Base-by-base conservation (phyloP, 1,140 invertebrate genomes). In the Papilio machaon region DNA sequence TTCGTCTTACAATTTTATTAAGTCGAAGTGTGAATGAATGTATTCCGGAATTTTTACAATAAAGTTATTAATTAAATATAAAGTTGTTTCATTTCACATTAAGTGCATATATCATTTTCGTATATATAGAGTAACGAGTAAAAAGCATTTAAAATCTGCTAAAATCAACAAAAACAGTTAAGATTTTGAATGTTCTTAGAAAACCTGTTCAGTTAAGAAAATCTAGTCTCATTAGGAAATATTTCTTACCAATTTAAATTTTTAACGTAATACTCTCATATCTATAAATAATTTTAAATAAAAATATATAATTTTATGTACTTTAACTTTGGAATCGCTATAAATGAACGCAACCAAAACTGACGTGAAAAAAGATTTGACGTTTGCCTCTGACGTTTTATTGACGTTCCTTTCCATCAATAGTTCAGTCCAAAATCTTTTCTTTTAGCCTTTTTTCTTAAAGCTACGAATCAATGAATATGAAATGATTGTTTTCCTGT, bases 91-190 rank as follows among this genome's bases (percentile, higher is more conserved):
- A 19, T 58, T 52, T 52, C 13, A 49, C 47, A 49, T 49, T 9
- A 49, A 99, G 91, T 99, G 99, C 23, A 30, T 30, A 30, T 30
- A 30, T 30, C 23, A 30, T 30, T 30, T 30, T 1, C 23, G 23
- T 30, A 30, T 30, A 30, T 30, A 30, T 30, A n/a, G n/a, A n/a
- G n/a, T n/a, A n/a, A n/a, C n/a, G 23, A 30, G 23, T 30, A 30
- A 30, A 30, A 30, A 30, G 23, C 23, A 30, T 30, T 30, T 30
- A 30, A 30, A 30, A 30, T 30, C 23, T 30, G 23, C 2, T 30
- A 30, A 30, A 30, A 30, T 30, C 23, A 30, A 30, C 23, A 30
- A 30, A 30, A 30, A 30, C 23, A 2, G 23, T 30, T 30, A 30
- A 30, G 23, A 30, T 30, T 30, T 30, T 30, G 23, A 30, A 30